Base-by-base conservation (phyloP, 2,888 invertebrate species). In the Ornithoptera priamus region DNA sequence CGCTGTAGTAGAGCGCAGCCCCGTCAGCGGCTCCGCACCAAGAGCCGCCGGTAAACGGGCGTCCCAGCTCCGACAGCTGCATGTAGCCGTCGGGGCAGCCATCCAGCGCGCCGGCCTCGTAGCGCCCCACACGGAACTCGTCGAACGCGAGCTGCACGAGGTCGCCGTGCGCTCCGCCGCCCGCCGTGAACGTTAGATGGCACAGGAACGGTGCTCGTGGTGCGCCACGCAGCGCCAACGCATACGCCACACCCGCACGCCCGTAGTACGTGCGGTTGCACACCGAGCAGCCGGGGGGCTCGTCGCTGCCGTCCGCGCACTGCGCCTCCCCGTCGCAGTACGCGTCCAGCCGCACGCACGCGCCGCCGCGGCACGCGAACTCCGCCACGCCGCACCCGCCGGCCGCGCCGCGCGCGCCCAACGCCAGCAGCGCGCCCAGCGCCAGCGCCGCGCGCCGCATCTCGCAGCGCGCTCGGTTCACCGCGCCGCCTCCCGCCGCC, bases 231-330 rank as follows among this genome's bases (percentile, higher is more conserved):
- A 97, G 94, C 77, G 94, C 94, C 85, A 98, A 92, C 80, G 95
- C 95, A 93, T 97, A 97, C 66, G 96, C 97, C 81, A 95, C 95
- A 77, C 97, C 97, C 76, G 96, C 95, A 82, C 96, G 96, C 17
- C 97, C 98, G 88, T 97, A 97, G 90, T 97, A 97, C 66, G 98
- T 98, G 81, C 97, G 95, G 92, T 98, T 98, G 93, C 98, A 98
- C 74, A 95, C 95, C 95, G 93, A 95, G 86, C 97, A 97, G 84
- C 94, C 94, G 73, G 94, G 90, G 66, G 97, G 97, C 89, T 97
- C 97, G 89, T 97, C 97, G 81, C 96, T 96, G 75, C 94, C 94
- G 90, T 97, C 97, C 42, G 96, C 95, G 87, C 97, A 97, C 87
- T 97, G 97, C 89, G 96, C 94, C 77, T 92, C 90, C 70, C 97